Percentiles rank a stretch among this genome's conserved stretches.
Evolutionary conservation across 1,140 invertebrate species (phyloP).

Genomic region (Drosophila pachea): DNA sequence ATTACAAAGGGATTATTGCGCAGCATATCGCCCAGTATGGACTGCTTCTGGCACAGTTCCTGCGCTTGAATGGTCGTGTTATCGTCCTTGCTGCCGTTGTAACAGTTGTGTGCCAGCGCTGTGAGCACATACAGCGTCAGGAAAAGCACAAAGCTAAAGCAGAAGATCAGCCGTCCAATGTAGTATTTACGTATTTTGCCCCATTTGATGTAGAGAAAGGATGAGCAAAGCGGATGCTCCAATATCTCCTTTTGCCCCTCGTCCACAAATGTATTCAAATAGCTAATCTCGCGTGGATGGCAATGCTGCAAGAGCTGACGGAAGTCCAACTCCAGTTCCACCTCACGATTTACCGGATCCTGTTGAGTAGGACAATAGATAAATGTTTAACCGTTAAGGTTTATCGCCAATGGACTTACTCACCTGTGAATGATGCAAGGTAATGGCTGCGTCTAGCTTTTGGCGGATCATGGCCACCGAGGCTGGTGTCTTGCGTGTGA

Average conservation of each 20-base stretch:
- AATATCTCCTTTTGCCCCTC: conserved; percentile 91
- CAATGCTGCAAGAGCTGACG: conserved; percentile 88
- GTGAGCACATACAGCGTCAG: conserved; percentile 88
- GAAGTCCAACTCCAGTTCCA: conserved; percentile 90
- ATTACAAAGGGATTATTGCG: conserved; percentile 86
- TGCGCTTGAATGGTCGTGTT: conserved; percentile 84
- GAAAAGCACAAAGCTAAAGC: conserved; percentile 88
- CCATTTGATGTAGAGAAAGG: conserved; percentile 92
- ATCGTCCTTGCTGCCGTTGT: conserved; percentile 86
- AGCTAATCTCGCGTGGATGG: conserved; percentile 88
- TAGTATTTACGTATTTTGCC: conserved; percentile 93
- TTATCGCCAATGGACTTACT: not conserved
- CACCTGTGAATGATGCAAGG: conserved; percentile 84
- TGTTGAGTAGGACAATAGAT: conserved; percentile 53
- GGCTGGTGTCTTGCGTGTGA: conserved; percentile 89
- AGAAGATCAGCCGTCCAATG: conserved; percentile 87
- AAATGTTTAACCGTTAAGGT: not conserved
- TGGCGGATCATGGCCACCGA: conserved; percentile 87
- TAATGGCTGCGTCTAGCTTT: conserved; percentile 88
- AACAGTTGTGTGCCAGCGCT: conserved; percentile 88
- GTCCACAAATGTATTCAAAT: conserved; percentile 89
- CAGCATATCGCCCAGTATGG: conserved; percentile 85
- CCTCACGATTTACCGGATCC: conserved; percentile 87
- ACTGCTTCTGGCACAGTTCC: conserved; percentile 86
- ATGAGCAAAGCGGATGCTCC: conserved; percentile 89